Evolutionary conservation across 1,140 invertebrate species (phyloP), one percentile per base, ranked within the genome.

Genomic region (Thaumetopoea pityocampa): DNA sequence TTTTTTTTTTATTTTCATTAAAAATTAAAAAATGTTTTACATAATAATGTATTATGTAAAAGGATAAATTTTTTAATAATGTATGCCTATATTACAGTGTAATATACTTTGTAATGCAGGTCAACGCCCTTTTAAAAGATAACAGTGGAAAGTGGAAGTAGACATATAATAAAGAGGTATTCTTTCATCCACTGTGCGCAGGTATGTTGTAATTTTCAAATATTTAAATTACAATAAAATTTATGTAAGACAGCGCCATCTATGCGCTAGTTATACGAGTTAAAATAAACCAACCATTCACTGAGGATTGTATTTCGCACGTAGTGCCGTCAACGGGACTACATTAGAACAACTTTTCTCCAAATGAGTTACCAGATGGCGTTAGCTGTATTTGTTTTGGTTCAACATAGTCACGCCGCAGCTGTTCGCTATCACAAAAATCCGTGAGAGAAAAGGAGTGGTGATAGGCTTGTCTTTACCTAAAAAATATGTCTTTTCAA

Each of bases 401-500:
- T 84, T 63, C 61, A 73, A 78, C 63, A 67, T n/a, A n/a, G n/a
- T n/a, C 76, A 60, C 72, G 70, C 72, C 76, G 79, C 80, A 84
- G 80, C 80, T 84, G 80, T 84, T 84, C 68, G 77, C 73, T 84
- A 84, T 84, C 80, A 81, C 67, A 81, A 72, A 81, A 81, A 71
- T 74, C 68, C 68, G 73, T 76, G 71, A 78, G 77, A 78, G 80
- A 79, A 83, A 83, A 84, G 80, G 80, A 84, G 80, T 84, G 80
- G 80, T 84, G 77, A 81, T 78, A 80, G 65, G 67, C 42, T 54
- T 67, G 77, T 76, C 56, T 81, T 78, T 72, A 61, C 48, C 60
- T 61, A 81, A 70, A 73, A 69, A 63, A 58, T 66, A 68, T 52
- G 73, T 73, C 71, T 84, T 83, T 72, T 77, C 70, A 64, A 84